These are phyloP conservation scores for Protophormia terraenovae DNA, from an alignment of 2,888 invertebrate genomes.

Conservation along the genomic window DNA sequence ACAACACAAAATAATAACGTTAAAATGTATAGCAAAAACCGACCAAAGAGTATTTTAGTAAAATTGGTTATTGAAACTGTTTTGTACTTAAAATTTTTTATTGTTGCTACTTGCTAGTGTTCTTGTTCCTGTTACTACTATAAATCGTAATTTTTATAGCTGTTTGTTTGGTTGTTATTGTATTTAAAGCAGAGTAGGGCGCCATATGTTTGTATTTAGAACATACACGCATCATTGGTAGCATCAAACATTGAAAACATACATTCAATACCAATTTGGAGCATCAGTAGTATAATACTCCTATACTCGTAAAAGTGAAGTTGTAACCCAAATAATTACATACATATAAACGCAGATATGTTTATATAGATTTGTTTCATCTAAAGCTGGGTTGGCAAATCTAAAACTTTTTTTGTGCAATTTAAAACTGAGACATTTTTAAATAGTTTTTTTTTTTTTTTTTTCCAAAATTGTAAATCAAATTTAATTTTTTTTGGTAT, in stretches of 20 bases:
- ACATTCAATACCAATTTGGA: slow-evolving; percentile 1
- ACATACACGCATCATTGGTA: slow-evolving; percentile 24
- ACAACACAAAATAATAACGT: slow-evolving; percentile 22
- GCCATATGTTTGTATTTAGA: slow-evolving; percentile 33
- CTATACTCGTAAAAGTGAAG: slow-evolving; percentile 12
- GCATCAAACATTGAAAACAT: slow-evolving; percentile 16
- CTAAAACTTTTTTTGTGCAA: no score
- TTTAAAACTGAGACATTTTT: no score
- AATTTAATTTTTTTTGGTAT: no score
- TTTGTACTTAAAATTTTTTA: slow-evolving; percentile 19
- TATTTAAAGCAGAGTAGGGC: slow-evolving; percentile 38
- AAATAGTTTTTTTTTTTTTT: no score
- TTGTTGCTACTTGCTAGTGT: neutral
- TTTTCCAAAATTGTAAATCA: no score
- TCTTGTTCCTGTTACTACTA: neutral
- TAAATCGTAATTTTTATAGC: slow-evolving; percentile 5
- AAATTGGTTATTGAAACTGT: slow-evolving; percentile 45
- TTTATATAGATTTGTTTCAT: no score
- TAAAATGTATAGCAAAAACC: neutral
- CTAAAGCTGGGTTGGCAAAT: no score
- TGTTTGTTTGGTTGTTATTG: slow-evolving; percentile 1
- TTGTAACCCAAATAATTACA: slow-evolving; percentile 41
- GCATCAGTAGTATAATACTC: neutral
- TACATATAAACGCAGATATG: neutral
- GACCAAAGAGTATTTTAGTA: slow-evolving; percentile 5